phyloP scores from a whole-genome alignment of 37 sponge, comb jelly and placozoan species.

The Oscarella lobularis region DNA sequence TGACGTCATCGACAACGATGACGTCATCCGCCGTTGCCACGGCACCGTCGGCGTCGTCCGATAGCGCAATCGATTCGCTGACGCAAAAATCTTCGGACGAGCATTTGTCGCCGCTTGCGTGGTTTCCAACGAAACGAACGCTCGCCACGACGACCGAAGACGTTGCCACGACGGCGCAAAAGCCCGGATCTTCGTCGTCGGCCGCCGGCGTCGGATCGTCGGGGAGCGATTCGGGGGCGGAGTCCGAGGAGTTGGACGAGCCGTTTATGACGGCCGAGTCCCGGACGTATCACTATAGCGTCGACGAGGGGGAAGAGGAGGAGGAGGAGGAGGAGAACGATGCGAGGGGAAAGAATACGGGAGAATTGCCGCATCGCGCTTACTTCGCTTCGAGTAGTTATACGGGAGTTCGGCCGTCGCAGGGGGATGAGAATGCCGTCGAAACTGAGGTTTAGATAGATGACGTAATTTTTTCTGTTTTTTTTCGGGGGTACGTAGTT shows the following conservation, averaged over 20 bases:
- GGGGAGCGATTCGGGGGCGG: neutral
- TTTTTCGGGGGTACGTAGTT: too few species aligned
- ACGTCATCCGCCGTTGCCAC: neutral
- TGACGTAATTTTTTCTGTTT: too few species aligned
- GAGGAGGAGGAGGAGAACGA: neutral
- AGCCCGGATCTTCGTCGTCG: too few species aligned
- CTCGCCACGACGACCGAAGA: neutral
- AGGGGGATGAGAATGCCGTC: too few species aligned
- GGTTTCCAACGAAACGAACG: neutral
- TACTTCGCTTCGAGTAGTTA: too few species aligned
- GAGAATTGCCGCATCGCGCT: neutral
- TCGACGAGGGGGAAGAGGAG: neutral
- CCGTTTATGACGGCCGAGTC: neutral
- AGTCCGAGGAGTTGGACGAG: neutral
- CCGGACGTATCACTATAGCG: neutral
- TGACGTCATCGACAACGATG: neutral
- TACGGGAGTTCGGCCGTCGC: too few species aligned
- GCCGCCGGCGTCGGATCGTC: too few species aligned
- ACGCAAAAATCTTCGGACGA: neutral
- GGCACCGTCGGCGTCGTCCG: neutral
- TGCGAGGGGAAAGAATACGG: neutral
- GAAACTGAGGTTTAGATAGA: too few species aligned
- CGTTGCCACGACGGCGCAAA: neutral
- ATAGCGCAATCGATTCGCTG: neutral
- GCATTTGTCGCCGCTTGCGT: neutral